These are phyloP conservation scores for Brassicogethes aeneus DNA, from an alignment of 2,888 invertebrate species.

Conservation along the genomic window DNA sequence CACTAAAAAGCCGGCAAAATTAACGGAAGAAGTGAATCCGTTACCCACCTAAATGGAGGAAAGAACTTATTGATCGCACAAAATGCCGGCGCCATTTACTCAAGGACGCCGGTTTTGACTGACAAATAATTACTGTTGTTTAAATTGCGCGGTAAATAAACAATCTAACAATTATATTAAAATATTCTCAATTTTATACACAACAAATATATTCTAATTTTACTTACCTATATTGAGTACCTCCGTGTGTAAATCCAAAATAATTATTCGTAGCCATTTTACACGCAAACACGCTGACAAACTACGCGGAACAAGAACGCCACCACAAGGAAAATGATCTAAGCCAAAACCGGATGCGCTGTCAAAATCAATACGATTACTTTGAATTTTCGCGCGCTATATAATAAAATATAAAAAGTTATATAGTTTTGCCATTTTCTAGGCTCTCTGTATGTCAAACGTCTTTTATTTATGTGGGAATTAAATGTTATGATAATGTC, in stretches of 20 bases:
- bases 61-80: slow-evolving; percentile 36
- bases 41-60: slow-evolving; percentile 17
- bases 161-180: too few species aligned
- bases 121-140: slow-evolving; percentile 4
- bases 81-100: slow-evolving; percentile 39
- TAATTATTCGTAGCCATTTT: slow-evolving; percentile 85
- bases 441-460: too few species aligned
- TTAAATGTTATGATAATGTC: too few species aligned
- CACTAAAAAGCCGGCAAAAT: slow-evolving; percentile 2
- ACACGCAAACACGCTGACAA: slow-evolving; percentile 26
- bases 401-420: too few species aligned
- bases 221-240: slow-evolving; percentile 84
- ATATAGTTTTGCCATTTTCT: too few species aligned
- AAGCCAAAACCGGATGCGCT: too few species aligned
- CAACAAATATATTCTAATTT: too few species aligned
- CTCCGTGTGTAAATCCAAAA: slow-evolving; percentile 90
- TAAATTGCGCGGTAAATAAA: background rate
- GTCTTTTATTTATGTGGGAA: too few species aligned
- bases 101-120: slow-evolving; percentile 36
- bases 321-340: too few species aligned
- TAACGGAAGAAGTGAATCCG: background rate
- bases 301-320: slow-evolving; percentile 12
- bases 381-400: too few species aligned
- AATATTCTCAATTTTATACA: too few species aligned
- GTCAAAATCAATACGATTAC: too few species aligned